Evolutionary conservation across 2,888 invertebrate species (phyloP).

Genomic region (Eupithecia centaureata): DNA sequence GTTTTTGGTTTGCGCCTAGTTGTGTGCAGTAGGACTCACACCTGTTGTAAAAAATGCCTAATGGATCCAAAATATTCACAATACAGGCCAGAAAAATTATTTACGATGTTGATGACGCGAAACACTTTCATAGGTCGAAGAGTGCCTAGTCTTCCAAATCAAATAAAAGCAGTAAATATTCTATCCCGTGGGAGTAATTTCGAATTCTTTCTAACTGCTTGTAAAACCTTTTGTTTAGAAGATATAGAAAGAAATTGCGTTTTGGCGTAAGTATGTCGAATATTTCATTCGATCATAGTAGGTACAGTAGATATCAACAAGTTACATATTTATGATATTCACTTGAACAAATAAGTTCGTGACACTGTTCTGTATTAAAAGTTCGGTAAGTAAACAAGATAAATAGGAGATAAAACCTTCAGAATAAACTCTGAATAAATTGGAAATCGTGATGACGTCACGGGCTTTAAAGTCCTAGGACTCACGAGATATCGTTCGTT

Average conservation of each 20-base stretch:
- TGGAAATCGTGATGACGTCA: slow-evolving; percentile 58
- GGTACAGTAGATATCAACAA: neutral
- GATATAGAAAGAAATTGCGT: neutral
- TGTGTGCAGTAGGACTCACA: no score
- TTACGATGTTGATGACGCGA: no score
- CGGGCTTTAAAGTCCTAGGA: slow-evolving; percentile 49
- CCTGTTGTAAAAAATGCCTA: no score
- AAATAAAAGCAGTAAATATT: neutral
- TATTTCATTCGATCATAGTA: neutral
- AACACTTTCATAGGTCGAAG: neutral
- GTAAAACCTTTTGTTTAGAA: neutral
- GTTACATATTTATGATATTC: neutral
- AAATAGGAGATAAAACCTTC: slow-evolving; percentile 25
- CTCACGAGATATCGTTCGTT: slow-evolving; percentile 48
- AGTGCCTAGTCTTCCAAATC: neutral
- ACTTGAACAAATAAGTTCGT: neutral
- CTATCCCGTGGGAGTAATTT: neutral
- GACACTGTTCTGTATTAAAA: neutral
- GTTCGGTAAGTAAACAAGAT: neutral
- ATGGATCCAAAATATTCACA: no score
- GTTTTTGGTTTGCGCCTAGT: no score
- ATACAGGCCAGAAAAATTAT: no score
- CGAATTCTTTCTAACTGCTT: neutral
- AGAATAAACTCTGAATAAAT: slow-evolving; percentile 53
- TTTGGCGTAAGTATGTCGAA: neutral